phyloP scores from a whole-genome alignment of 1,140 invertebrate genomes.

The Pentalonia nigronervosa region DNA sequence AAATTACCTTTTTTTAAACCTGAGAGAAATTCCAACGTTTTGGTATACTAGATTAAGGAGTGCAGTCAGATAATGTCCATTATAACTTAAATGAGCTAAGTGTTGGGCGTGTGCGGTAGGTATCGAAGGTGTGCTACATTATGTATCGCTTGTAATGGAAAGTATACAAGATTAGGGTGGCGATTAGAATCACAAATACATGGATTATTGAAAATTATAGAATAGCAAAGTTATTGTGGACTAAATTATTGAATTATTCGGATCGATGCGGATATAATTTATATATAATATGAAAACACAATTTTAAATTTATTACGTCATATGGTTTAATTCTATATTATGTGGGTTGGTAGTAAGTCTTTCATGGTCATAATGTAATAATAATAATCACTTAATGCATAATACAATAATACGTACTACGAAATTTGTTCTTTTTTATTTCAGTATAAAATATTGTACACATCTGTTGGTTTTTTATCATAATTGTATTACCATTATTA shows the following conservation, averaged over 20 bases:
- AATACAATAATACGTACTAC: neutral
- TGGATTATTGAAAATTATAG: neutral
- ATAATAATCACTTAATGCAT: neutral
- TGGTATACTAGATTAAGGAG: neutral
- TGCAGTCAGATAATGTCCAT: neutral
- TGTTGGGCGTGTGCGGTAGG: neutral
- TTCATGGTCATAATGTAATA: constrained; percentile 2
- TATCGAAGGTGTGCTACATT: neutral
- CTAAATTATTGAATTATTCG: neutral
- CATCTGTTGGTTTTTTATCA: neutral
- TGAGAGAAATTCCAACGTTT: neutral
- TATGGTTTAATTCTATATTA: neutral
- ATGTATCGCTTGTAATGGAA: neutral
- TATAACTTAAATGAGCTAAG: neutral
- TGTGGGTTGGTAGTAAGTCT: neutral
- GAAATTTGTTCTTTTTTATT: neutral
- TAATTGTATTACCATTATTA: neutral
- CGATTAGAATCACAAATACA: neutral
- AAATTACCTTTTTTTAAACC: neutral
- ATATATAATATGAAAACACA: neutral
- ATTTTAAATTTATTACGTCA: neutral
- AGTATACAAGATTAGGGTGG: neutral
- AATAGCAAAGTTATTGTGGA: neutral
- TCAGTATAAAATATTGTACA: neutral
- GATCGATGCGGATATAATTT: neutral